Percentiles rank a stretch among this genome's conserved stretches.
Conservation (phyloP, 2,888 invertebrate genomes). For the Cephus pygmeus region DNA sequence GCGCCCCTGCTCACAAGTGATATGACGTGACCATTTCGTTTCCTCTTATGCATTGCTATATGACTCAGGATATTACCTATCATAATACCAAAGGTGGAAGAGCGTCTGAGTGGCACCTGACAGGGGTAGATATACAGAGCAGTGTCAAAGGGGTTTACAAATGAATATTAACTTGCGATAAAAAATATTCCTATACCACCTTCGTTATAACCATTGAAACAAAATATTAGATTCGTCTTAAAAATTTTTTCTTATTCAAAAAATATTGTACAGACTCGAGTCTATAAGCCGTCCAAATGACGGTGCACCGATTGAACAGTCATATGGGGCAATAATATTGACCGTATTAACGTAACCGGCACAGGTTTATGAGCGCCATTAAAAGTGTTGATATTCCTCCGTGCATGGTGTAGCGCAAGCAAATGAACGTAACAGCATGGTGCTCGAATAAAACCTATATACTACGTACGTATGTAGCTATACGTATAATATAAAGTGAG, state of each 20-base stretch:
- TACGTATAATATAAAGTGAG: constrained; percentile 3
- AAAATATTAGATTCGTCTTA: background rate
- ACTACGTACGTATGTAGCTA: background rate
- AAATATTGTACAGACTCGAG: background rate
- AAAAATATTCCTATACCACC: background rate
- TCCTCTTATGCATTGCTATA: constrained; percentile 32
- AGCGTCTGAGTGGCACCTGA: background rate
- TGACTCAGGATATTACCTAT: constrained; percentile 56
- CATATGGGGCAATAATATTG: constrained; percentile 44
- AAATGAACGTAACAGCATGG: background rate
- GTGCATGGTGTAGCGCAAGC: constrained; percentile 6
- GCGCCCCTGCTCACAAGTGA: constrained; percentile 23
- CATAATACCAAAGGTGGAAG: constrained; percentile 28
- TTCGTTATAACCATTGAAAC: background rate
- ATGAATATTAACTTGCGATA: background rate
- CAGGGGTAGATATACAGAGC: background rate
- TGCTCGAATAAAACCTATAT: background rate
- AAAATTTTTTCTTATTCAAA: background rate
- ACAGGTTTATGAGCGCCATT: constrained; percentile 49
- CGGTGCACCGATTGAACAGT: constrained; percentile 26
- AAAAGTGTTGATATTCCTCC: constrained; percentile 47
- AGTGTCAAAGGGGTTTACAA: background rate
- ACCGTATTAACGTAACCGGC: constrained; percentile 41
- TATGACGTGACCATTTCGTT: constrained; percentile 29
- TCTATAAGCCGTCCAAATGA: background rate